Evolutionary conservation across 2,888 invertebrate genomes (phyloP).

Genomic region (Leucoptera coffeella): DNA sequence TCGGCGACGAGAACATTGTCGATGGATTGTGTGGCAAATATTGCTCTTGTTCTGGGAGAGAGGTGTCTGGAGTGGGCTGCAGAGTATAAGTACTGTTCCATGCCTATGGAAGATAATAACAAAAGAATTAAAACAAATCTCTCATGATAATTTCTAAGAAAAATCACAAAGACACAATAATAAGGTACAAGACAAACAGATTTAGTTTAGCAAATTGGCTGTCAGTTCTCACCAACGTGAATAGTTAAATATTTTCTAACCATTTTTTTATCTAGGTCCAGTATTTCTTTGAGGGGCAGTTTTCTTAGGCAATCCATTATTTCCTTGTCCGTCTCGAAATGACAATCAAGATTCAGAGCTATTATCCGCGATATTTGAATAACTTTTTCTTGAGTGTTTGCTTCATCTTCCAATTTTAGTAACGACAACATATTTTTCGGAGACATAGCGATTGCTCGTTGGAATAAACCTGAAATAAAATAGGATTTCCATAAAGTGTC

Average conservation of each 20-base stretch:
- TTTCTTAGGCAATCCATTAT: slow-evolving; percentile 57
- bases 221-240: too few relatives aligned
- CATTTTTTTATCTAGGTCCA: slow-evolving; percentile 39
- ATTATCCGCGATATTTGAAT: slow-evolving; percentile 48
- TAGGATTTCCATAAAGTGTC: neutral
- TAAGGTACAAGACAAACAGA: too few relatives aligned
- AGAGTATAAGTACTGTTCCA: too few relatives aligned
- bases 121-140: too few relatives aligned
- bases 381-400: too few relatives aligned
- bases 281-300: slow-evolving; percentile 54
- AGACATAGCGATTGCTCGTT: slow-evolving; percentile 65
- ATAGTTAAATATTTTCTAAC: too few relatives aligned
- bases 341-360: slow-evolving; percentile 49
- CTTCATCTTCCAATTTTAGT: too few relatives aligned
- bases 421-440: too few relatives aligned
- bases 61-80: slow-evolving; percentile 59
- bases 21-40: slow-evolving; percentile 54
- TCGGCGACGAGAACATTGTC: slow-evolving; percentile 43
- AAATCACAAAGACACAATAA: too few relatives aligned
- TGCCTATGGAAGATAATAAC: too few relatives aligned
- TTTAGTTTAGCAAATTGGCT: too few relatives aligned
- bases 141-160: too few relatives aligned
- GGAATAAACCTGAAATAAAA: slow-evolving; percentile 49
- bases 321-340: slow-evolving; percentile 35
- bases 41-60: slow-evolving; percentile 53